Evolutionary conservation across 2,113 vertebrate species (phyloP).

Genomic region (Poecile atricapillus): DNA sequence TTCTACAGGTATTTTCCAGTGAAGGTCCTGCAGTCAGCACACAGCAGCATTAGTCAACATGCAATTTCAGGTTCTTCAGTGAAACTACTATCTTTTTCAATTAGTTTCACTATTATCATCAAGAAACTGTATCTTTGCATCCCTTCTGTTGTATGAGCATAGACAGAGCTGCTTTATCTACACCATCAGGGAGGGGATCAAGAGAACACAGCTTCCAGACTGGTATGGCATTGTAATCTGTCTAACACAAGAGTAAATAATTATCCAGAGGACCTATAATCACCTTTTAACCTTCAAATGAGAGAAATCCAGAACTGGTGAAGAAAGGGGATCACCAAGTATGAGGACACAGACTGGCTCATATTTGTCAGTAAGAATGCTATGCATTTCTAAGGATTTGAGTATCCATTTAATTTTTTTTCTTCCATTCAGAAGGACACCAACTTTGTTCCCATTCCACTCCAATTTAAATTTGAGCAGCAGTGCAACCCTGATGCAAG

Average conservation of each 20-base stretch:
- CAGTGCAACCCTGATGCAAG: background rate
- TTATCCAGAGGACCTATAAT: background rate
- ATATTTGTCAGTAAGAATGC: background rate
- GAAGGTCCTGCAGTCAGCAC: background rate
- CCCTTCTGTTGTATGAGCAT: background rate
- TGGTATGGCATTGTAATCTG: accelerated
- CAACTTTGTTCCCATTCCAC: background rate
- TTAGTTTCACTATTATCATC: background rate
- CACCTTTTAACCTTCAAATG: background rate
- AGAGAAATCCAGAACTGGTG: background rate
- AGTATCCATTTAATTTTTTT: background rate
- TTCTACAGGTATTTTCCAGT: background rate
- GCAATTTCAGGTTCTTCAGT: background rate
- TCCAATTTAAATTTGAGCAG: background rate
- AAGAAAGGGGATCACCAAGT: background rate
- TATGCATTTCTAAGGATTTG: background rate
- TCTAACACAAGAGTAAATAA: background rate
- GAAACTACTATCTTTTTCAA: background rate
- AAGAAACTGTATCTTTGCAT: background rate
- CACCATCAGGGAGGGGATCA: background rate
- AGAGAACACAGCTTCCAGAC: background rate
- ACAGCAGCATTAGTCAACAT: background rate
- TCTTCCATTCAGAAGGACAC: background rate
- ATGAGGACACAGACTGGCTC: background rate
- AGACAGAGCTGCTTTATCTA: background rate